Evolutionary conservation across 2,113 vertebrate species (phyloP).

Genomic region (Carollia perspicillata): DNA sequence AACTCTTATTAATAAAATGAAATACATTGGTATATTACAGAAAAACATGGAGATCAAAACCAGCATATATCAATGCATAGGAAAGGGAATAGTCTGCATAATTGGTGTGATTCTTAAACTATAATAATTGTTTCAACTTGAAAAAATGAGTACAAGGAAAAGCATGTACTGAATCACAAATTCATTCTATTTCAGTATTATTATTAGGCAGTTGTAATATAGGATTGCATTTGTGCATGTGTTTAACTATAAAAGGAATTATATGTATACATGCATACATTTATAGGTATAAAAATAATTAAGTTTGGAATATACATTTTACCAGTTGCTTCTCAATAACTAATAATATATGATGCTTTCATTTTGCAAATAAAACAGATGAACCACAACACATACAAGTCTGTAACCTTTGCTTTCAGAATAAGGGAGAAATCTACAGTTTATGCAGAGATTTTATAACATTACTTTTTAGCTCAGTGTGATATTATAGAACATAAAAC

Average conservation of each 20-base stretch:
- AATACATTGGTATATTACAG: background rate
- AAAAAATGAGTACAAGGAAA: background rate
- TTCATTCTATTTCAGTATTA: background rate
- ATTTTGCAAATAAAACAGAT: background rate
- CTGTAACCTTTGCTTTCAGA: conserved; percentile 34
- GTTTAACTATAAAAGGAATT: background rate
- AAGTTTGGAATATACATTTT: background rate
- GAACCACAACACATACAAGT: background rate
- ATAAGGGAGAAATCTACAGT: conserved; percentile 4
- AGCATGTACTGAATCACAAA: background rate
- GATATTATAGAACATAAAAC: conserved; percentile 29
- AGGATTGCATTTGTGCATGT: background rate
- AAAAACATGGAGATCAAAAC: background rate
- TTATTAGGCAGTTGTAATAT: background rate
- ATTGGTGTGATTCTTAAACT: background rate
- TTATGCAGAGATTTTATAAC: conserved; percentile 52
- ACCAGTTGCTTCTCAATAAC: background rate
- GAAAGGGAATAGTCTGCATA: background rate
- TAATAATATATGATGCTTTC: background rate
- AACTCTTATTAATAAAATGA: background rate
- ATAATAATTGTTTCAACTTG: background rate
- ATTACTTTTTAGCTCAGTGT: conserved; percentile 15
- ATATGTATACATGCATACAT: background rate
- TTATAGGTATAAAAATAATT: background rate
- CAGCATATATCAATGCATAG: background rate